Evolutionary conservation across 2,888 invertebrate species (phyloP).

Genomic region (Hypselothyrea guttata): DNA sequence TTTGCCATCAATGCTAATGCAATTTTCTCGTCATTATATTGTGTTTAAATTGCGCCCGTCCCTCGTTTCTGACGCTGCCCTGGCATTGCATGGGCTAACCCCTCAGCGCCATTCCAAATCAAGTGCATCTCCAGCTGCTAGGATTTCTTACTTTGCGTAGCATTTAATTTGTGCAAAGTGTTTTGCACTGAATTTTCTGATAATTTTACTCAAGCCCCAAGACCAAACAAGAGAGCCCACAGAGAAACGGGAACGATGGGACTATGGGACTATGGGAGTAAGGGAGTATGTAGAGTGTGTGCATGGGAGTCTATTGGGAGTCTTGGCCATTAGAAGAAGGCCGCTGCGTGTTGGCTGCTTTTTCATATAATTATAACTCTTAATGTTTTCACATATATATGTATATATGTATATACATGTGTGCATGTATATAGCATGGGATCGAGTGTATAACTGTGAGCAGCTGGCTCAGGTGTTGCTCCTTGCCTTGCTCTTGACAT

Average conservation of each 20-base stretch:
- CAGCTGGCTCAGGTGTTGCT: slow-evolving; percentile 26
- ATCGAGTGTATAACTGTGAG: slow-evolving; percentile 15
- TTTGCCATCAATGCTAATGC: slow-evolving; percentile 32
- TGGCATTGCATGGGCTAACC: background rate
- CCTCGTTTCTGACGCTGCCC: background rate
- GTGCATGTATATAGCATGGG: too few species aligned
- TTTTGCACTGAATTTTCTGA: slow-evolving; percentile 38
- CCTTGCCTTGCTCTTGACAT: slow-evolving; percentile 23
- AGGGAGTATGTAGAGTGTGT: background rate
- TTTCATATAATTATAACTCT: slow-evolving; percentile 69
- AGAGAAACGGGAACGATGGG: background rate
- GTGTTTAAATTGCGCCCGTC: slow-evolving; percentile 15
- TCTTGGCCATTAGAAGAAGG: slow-evolving; percentile 49
- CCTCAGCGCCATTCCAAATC: background rate
- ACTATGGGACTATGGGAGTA: background rate
- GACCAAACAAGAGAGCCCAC: background rate
- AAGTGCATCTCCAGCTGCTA: background rate
- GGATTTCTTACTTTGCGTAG: slow-evolving; percentile 20
- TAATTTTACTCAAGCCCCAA: slow-evolving; percentile 17
- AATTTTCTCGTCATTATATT: slow-evolving; percentile 55
- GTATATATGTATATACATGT: background rate
- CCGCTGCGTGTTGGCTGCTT: slow-evolving; percentile 34
- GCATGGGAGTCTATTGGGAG: background rate
- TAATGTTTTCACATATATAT: slow-evolving; percentile 59
- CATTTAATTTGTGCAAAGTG: slow-evolving; percentile 59